Evolutionary conservation across 2,888 invertebrate genomes (phyloP).

Genomic region (Steromphala cineraria): DNA sequence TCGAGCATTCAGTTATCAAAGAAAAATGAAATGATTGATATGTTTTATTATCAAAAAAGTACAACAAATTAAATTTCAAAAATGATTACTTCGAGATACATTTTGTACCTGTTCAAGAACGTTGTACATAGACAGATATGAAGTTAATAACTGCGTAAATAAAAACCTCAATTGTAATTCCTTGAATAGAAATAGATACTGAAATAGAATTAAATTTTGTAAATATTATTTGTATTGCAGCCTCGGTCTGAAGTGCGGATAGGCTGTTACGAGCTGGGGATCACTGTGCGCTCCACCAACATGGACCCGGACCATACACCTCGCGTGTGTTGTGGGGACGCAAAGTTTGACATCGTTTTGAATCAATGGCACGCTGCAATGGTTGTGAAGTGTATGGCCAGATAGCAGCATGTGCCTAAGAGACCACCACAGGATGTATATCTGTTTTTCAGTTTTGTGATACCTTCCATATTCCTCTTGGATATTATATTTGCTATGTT

Average conservation of each 20-base stretch:
- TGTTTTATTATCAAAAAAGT: too few relatives aligned
- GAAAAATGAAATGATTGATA: too few relatives aligned
- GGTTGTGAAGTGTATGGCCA: conserved; percentile 43
- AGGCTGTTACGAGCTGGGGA: conserved; percentile 43
- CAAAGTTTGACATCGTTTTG: conserved; percentile 41
- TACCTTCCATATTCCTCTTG: neutral
- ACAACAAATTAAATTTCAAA: too few relatives aligned
- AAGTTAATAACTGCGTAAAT: too few relatives aligned
- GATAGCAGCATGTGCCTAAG: conserved; percentile 9
- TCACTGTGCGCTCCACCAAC: conserved; percentile 44
- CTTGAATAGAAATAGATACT: too few relatives aligned
- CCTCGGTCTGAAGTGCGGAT: conserved; percentile 37
- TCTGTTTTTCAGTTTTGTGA: neutral
- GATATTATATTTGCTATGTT: neutral
- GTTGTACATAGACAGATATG: too few relatives aligned
- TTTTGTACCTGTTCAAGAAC: too few relatives aligned
- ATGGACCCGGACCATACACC: conserved; percentile 49
- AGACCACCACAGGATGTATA: neutral
- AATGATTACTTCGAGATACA: too few relatives aligned
- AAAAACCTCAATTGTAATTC: too few relatives aligned
- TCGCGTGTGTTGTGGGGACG: conserved; percentile 47
- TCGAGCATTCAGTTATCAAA: too few relatives aligned
- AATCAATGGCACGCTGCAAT: conserved; percentile 49
- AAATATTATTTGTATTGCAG: too few relatives aligned
- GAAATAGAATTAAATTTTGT: too few relatives aligned